phyloP scores from a whole-genome alignment of 1,140 invertebrate species.

The Papilio xuthus region DNA sequence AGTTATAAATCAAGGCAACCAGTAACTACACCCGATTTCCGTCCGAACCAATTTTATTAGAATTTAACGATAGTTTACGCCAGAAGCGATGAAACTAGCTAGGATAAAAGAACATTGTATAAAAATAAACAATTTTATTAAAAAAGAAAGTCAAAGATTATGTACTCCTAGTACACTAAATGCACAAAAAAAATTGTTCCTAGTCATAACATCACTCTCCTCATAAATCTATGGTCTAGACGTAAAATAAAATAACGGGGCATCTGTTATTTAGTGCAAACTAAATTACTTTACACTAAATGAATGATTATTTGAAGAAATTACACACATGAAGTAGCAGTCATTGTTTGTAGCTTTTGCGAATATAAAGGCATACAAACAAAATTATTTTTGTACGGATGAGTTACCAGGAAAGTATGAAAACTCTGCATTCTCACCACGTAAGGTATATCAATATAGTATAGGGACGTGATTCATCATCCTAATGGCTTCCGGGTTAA shows the following conservation, averaged over 20 bases:
- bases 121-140: background rate
- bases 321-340: no score
- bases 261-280: no score
- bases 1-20: conserved; percentile 26
- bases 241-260: no score
- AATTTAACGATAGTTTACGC: conserved; percentile 16
- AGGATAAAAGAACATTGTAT: background rate
- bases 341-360: no score
- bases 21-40: conserved; percentile 22
- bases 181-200: no score
- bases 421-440: background rate
- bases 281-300: no score
- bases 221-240: no score
- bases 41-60: background rate
- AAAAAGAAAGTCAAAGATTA: background rate
- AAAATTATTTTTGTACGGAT: background rate
- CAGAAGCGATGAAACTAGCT: conserved; percentile 9
- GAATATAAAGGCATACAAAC: background rate
- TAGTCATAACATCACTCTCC: no score
- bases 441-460: conserved; percentile 4
- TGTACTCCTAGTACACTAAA: background rate
- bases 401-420: background rate
- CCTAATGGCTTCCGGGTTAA: background rate
- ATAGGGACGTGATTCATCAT: background rate
- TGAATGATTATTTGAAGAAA: no score